Conservation (phyloP, 2,113 vertebrate species). For the Zapus hudsonius region DNA sequence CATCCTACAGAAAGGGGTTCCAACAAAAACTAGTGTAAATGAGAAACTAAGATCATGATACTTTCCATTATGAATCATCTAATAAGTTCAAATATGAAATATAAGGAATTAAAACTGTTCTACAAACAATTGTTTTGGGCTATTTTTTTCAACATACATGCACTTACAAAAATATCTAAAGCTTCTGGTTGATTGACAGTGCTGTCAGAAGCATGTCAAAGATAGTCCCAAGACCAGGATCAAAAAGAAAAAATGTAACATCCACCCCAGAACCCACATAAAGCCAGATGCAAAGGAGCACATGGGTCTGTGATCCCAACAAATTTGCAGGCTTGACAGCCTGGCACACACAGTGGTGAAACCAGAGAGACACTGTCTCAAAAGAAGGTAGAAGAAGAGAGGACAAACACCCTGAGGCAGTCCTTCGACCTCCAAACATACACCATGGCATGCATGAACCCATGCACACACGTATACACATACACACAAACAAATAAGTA, state of each 20-base stretch:
- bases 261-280: too few species aligned
- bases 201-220: not conserved
- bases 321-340: too few species aligned
- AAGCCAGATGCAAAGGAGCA: too few species aligned
- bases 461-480: too few species aligned
- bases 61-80: slow-evolving; percentile 4
- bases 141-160: not conserved
- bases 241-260: slow-evolving; percentile 33
- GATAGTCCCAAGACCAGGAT: not conserved
- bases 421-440: too few species aligned
- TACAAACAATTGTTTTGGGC: slow-evolving; percentile 20
- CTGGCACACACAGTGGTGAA: too few species aligned
- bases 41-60: slow-evolving; percentile 1
- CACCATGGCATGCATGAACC: too few species aligned
- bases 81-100: slow-evolving; percentile 5
- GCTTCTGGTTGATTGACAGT: not conserved
- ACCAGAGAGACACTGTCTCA: too few species aligned
- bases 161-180: slow-evolving; percentile 7
- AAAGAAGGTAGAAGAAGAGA: too few species aligned
- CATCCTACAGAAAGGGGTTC: slow-evolving; percentile 15
- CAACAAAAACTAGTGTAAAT: not conserved
- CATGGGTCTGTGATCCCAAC: too few species aligned
- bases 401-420: too few species aligned
- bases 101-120: not conserved
- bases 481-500: too few species aligned